Percentiles rank a stretch among this genome's conserved stretches.
phyloP scores from a whole-genome alignment of 2,797 vertebrate genomes.

The Pelobates cultripes region DNA sequence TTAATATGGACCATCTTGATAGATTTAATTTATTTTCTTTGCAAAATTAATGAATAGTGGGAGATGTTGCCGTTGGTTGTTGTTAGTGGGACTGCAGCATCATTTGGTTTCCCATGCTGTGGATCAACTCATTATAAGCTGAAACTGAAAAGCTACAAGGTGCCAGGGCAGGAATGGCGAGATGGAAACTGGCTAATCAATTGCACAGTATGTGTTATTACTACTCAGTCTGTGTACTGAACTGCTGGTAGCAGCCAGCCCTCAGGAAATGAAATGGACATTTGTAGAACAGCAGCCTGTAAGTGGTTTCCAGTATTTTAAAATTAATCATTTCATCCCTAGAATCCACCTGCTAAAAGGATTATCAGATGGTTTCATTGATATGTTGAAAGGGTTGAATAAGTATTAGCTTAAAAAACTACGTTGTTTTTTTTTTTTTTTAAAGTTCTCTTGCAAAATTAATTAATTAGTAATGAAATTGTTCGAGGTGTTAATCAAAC shows the following conservation, averaged over 20 bases:
- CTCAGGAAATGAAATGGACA: slow-evolving; percentile 45
- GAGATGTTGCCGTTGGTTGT: slow-evolving; percentile 43
- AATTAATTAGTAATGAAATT: background rate
- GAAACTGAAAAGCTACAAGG: background rate
- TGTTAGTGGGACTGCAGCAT: slow-evolving; percentile 53
- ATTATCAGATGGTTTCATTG: slow-evolving; percentile 48
- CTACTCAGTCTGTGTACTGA: slow-evolving; percentile 9
- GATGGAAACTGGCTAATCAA: slow-evolving; percentile 5
- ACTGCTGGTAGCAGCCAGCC: slow-evolving; percentile 54
- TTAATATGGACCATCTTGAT: slow-evolving; percentile 35
- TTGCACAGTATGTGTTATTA: slow-evolving; percentile 25
- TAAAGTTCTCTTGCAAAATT: background rate
- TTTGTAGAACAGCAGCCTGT: slow-evolving; percentile 33
- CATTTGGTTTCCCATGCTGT: slow-evolving; percentile 48
- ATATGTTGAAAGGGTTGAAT: slow-evolving; percentile 46
- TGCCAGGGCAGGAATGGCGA: background rate
- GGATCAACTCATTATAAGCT: slow-evolving; percentile 21
- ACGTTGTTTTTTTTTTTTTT: background rate
- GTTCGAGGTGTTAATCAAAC: background rate
- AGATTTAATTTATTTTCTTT: slow-evolving; percentile 35
- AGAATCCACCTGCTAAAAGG: slow-evolving; percentile 59
- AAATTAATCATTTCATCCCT: slow-evolving; percentile 44
- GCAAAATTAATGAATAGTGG: slow-evolving; percentile 53
- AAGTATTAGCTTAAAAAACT: slow-evolving; percentile 1
- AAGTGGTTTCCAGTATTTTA: slow-evolving; percentile 43